Evolutionary conservation across 2,797 vertebrate genomes (phyloP).

Genomic region (Periophthalmus magnuspinnatus): DNA sequence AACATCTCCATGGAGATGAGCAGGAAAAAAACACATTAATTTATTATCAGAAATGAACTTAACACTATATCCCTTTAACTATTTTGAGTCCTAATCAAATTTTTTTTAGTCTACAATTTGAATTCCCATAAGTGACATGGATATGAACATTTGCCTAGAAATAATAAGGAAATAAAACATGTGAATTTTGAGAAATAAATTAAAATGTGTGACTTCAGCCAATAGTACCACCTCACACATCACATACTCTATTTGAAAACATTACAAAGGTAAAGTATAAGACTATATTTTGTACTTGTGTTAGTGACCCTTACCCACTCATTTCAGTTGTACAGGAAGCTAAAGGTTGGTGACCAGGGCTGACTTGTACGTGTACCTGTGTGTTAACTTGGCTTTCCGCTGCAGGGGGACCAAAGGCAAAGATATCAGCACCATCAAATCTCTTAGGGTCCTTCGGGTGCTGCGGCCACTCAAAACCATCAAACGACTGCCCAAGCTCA

Average conservation of each 20-base stretch:
- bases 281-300: not conserved
- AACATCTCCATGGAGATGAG: too few relatives aligned
- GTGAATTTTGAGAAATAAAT: not conserved
- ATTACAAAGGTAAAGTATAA: not conserved
- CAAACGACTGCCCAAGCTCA: conserved; percentile 93
- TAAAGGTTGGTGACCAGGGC: not conserved
- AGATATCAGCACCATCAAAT: conserved; percentile 98
- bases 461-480: conserved; percentile 96
- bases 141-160: too few relatives aligned
- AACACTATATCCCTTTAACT: not conserved
- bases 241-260: not conserved
- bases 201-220: too few relatives aligned
- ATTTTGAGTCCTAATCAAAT: not conserved
- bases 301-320: not conserved
- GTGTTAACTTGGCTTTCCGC: conserved; percentile 27
- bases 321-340: not conserved
- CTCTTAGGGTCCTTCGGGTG: conserved; percentile 90
- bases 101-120: not conserved
- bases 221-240: too few relatives aligned
- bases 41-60: not conserved
- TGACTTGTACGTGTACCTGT: not conserved
- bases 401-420: conserved; percentile 90
- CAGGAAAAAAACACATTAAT: not conserved
- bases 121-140: too few relatives aligned
- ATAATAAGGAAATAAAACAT: too few relatives aligned